Conservation (phyloP, 23 tunicate species). For the Trididemnum miniatum region DNA sequence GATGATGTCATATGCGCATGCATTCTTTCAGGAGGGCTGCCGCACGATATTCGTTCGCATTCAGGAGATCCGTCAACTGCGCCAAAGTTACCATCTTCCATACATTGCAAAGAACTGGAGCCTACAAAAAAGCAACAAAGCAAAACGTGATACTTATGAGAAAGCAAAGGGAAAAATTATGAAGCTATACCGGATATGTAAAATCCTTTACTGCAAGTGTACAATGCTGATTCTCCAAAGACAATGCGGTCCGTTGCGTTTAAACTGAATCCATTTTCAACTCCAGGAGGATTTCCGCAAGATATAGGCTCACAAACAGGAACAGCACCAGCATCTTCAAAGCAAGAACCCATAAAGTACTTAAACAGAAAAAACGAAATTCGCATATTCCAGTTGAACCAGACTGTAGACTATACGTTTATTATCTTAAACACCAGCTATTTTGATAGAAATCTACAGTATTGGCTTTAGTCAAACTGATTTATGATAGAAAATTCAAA, state of each 20-base stretch:
- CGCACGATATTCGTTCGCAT: slow-evolving; percentile 68
- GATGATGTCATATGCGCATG: slow-evolving; percentile 2
- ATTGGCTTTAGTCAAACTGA: no score
- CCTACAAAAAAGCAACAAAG: no score
- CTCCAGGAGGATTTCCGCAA: slow-evolving; percentile 50
- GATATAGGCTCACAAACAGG: slow-evolving; percentile 58
- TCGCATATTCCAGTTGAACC: no score
- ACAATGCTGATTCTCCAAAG: slow-evolving; percentile 42
- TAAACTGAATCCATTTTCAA: slow-evolving; percentile 41
- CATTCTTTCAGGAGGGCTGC: slow-evolving; percentile 49
- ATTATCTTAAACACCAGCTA: no score
- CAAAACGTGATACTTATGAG: no score
- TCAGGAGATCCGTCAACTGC: slow-evolving; percentile 2
- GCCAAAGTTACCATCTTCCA: slow-evolving; percentile 58
- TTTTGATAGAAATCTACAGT: no score
- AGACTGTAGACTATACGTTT: no score
- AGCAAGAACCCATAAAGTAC: no score
- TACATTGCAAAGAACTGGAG: slow-evolving; percentile 12
- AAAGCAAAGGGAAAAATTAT: no score
- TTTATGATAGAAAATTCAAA: no score
- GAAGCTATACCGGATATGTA: slow-evolving; percentile 25
- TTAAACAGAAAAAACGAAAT: no score
- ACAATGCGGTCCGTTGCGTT: slow-evolving; percentile 18
- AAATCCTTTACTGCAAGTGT: slow-evolving; percentile 77
- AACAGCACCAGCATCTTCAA: no score